Percentiles rank a stretch among this genome's conserved stretches.
phyloP scores from a whole-genome alignment of 2,113 vertebrate genomes.

The Pseudonaja textilis region DNA sequence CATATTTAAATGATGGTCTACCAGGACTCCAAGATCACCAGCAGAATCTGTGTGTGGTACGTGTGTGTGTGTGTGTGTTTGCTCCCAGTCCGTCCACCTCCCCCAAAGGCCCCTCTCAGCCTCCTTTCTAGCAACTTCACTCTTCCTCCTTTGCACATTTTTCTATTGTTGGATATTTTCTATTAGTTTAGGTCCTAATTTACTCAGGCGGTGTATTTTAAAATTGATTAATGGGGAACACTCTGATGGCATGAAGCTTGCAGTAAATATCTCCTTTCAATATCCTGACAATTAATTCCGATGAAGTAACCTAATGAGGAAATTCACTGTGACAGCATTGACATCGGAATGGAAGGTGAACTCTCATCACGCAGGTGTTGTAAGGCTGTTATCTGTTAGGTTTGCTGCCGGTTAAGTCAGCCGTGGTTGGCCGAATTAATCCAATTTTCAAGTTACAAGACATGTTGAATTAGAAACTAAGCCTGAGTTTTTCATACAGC shows the following conservation, averaged over 20 bases:
- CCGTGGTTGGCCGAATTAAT: neutral
- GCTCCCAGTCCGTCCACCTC: neutral
- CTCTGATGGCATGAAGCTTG: neutral
- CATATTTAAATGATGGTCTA: neutral
- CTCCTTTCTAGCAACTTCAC: neutral
- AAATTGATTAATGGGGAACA: neutral
- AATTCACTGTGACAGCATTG: neutral
- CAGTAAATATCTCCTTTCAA: neutral
- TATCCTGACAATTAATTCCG: neutral
- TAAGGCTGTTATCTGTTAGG: neutral
- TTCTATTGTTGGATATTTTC: neutral
- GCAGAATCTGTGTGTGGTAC: neutral
- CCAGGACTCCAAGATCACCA: neutral
- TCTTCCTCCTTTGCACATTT: neutral
- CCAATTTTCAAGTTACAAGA: neutral
- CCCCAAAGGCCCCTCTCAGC: neutral
- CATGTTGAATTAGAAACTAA: neutral
- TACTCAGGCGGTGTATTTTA: neutral
- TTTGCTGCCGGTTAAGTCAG: neutral
- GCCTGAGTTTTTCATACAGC: neutral
- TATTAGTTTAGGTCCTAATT: neutral
- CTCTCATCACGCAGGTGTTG: neutral
- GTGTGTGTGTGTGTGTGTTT: neutral
- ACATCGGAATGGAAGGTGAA: neutral
- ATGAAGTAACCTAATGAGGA: neutral